phyloP scores from a whole-genome alignment of 1,140 invertebrate species.

The Tyrophagus putrescentiae region DNA sequence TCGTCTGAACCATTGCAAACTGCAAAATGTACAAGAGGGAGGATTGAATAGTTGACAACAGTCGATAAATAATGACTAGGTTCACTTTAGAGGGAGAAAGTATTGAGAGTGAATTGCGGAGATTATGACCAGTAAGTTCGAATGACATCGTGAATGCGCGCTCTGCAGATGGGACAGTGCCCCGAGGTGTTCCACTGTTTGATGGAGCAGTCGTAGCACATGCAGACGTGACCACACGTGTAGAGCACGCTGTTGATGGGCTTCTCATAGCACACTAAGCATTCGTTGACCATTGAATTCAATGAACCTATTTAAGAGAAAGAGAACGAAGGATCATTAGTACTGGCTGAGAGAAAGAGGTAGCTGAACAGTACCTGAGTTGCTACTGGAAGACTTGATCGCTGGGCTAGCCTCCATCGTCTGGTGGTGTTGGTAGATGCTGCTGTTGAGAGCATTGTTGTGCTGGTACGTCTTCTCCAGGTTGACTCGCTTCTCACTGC shows the following conservation, averaged over 20 bases:
- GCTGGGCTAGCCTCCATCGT: not conserved
- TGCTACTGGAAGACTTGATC: constrained; percentile 17
- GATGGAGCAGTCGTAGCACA: constrained; percentile 90
- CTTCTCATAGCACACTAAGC: constrained; percentile 85
- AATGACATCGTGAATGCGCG: constrained; percentile 82
- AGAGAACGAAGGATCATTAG: not conserved
- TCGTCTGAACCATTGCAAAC: not conserved
- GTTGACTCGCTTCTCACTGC: too few relatives aligned
- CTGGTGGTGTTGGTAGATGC: too few relatives aligned
- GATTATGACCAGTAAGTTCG: constrained; percentile 56
- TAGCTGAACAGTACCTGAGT: constrained; percentile 13
- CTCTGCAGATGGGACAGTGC: constrained; percentile 83
- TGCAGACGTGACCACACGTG: constrained; percentile 95
- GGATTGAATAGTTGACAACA: not conserved
- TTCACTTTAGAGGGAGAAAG: not conserved
- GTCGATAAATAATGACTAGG: not conserved
- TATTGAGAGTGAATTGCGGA: not conserved
- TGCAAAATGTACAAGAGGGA: not conserved
- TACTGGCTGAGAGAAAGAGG: not conserved
- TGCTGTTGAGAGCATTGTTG: too few relatives aligned
- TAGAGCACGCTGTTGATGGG: constrained; percentile 83
- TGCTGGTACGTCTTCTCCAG: too few relatives aligned
- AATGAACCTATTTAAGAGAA: not conserved
- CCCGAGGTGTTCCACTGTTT: constrained; percentile 76
- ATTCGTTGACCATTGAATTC: constrained; percentile 43